Evolutionary conservation across 2,888 invertebrate genomes (phyloP), one percentile per base, ranked within the genome.

Genomic region (Rhodophaea formosa): DNA sequence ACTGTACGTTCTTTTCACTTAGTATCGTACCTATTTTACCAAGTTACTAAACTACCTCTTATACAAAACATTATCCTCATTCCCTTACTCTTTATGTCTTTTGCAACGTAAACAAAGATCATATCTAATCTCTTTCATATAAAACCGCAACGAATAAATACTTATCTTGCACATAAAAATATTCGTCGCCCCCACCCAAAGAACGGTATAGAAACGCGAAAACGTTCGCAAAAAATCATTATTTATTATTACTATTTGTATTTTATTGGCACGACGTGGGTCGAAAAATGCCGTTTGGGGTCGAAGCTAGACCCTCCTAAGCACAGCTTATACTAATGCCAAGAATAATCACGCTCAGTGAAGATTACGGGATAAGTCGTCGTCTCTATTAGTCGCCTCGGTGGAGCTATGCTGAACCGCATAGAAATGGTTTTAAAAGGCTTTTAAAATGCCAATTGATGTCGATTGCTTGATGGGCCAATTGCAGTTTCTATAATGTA

Each of bases 171-270:
- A 3, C 39, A 39, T 39, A 12, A 39, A 39, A 39, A n/a, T 39
- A n/a, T n/a, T 39, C 12, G 8, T 39, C 39, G n/a, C 12, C n/a
- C n/a, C 39, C 12, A 39, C 5, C 23, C 23, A 23, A 39, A n/a
- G 39, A 39, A 12, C 3, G 12, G n/a, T 7, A 10, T 8, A 8
- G 39, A 39, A 35, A 35, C 35, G 35, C 35, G 35, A 10, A 35
- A 39, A 39, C n/a, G n/a, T 3, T 39, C 12, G 39, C 5, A 39
- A 8, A n/a, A 39, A 5, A n/a, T 39, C 39, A 39, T 39, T 12
- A 39, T 39, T 39, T 39, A 39, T n/a, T 10, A n/a, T 17, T 39
- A 58, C 54, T 56, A 35, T 45, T 52, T 52, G 42, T 59, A 52
- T 59, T 43, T 59, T 52, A 52, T 30, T 43, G 52, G 29, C 7